Evolutionary conservation across 2,113 vertebrate genomes (phyloP).

Genomic region (Hemibagrus wyckioides): DNA sequence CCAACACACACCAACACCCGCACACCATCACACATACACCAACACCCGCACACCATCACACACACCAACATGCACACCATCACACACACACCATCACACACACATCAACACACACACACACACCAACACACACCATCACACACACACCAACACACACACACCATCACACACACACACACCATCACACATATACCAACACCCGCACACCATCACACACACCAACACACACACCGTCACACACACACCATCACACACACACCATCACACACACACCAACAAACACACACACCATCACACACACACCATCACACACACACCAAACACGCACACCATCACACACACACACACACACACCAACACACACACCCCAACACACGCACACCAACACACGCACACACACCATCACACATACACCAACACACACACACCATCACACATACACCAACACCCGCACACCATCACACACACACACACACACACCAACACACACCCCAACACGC

Average conservation of each 20-base stretch:
- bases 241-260: neutral
- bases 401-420: neutral
- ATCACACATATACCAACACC: neutral
- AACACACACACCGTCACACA: neutral
- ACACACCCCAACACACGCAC: neutral
- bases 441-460: neutral
- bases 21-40: too few relatives aligned
- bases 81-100: too few relatives aligned
- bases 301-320: neutral
- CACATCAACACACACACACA: constrained; percentile 81
- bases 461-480: neutral
- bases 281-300: neutral
- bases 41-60: too few relatives aligned
- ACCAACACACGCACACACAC: neutral
- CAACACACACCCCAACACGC: neutral
- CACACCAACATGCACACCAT: too few relatives aligned
- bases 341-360: neutral
- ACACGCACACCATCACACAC: neutral
- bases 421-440: neutral
- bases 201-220: too few relatives aligned
- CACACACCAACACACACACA: too few relatives aligned
- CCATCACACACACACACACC: neutral
- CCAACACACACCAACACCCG: too few relatives aligned
- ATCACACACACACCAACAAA: neutral
- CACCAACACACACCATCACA: constrained; percentile 72